These are phyloP conservation scores for Tonatia bakeri DNA, from an alignment of 2,113 vertebrate species.

Conservation along the genomic window DNA sequence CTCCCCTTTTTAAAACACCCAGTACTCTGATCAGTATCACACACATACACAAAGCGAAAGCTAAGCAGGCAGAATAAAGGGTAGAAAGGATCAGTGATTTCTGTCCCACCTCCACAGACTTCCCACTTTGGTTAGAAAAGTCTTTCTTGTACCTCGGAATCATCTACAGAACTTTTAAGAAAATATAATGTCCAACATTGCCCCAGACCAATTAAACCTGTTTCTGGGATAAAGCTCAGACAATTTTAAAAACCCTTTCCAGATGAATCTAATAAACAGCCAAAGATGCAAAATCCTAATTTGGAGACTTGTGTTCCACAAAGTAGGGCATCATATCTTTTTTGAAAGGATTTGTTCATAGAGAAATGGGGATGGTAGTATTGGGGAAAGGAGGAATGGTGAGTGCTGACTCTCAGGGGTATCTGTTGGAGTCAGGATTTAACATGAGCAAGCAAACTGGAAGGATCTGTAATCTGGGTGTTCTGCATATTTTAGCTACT, in stretches of 20 bases:
- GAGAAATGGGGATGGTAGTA: neutral
- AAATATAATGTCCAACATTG: neutral
- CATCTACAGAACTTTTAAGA: neutral
- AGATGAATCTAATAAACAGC: neutral
- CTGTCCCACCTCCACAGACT: fast-evolving
- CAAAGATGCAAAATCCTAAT: neutral
- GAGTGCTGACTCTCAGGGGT: no score
- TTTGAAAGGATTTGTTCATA: neutral
- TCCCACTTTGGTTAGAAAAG: neutral
- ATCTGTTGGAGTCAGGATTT: neutral
- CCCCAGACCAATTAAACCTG: neutral
- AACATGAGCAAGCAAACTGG: neutral
- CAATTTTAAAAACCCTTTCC: neutral
- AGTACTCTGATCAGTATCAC: neutral
- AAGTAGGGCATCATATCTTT: neutral
- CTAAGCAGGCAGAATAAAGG: neutral
- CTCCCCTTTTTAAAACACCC: neutral
- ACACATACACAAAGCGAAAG: neutral
- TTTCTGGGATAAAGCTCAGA: neutral
- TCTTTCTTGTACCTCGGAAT: neutral
- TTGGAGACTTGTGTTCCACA: neutral
- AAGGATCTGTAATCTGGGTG: neutral
- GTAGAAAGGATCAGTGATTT: neutral
- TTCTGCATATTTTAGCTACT: neutral
- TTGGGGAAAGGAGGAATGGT: neutral